Evolutionary conservation across 1,140 invertebrate genomes (phyloP), one percentile per base, ranked within the genome.

Genomic region (Orchestia grillus): DNA sequence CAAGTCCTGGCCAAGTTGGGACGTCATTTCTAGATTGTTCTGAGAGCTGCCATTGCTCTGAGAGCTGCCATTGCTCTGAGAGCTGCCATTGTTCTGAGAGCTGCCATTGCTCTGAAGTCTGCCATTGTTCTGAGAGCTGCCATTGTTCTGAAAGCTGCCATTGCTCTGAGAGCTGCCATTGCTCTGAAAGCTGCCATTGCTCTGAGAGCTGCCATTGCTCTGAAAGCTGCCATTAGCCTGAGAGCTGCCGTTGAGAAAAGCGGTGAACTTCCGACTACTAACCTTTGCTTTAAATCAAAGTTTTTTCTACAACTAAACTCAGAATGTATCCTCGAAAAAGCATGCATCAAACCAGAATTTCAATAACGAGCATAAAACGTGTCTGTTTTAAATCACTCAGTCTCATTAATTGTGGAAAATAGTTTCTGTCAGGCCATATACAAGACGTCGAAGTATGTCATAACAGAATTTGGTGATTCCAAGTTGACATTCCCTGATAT

Each of bases 141-240:
- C 88, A 90, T 90, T 90, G 88, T 41, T 90, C 88, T 90, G n/a
- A 90, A 28, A 41, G 88, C 88, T 28, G n/a, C 28, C 88, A 90
- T 90, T 90, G 88, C 88, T 90, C 88, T 90, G n/a, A 90, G 43
- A 41, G 88, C 88, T 28, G n/a, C 28, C 88, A 90, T 90, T 90
- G 88, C 88, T 90, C 88, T 90, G n/a, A 90, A 28, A 41, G 88
- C 88, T 28, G n/a, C 28, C 88, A 90, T 90, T 90, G 88, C 88
- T 90, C 88, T 90, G n/a, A 90, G 43, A 41, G 88, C 88, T 28
- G n/a, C 28, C 88, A 90, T 90, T 90, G 88, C 88, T 90, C 88
- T 90, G n/a, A 90, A 28, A 41, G 88, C 88, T 28, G n/a, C 28
- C 88, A 90, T 90, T 90, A 41, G 36, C 42, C 88, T 90, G n/a